These are phyloP conservation scores for Oceanodroma tethys DNA, from an alignment of 2,113 vertebrate genomes.

Conservation along the genomic window DNA sequence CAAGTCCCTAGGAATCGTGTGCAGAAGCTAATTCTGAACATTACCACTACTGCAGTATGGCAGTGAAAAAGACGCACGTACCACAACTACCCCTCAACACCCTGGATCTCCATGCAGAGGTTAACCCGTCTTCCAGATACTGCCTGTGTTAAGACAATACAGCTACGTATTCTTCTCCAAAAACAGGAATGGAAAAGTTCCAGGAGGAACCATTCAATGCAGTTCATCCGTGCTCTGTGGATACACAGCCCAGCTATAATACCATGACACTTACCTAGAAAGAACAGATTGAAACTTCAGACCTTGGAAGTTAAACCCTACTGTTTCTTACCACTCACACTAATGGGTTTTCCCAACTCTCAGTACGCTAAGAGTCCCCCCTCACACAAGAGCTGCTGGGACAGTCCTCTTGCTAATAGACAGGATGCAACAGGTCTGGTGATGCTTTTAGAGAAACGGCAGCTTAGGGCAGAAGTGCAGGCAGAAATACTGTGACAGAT, in stretches of 20 bases:
- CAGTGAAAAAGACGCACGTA: neutral
- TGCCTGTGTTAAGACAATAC: neutral
- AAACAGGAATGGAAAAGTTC: neutral
- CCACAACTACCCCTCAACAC: neutral
- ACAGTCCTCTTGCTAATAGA: neutral
- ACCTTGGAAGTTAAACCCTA: neutral
- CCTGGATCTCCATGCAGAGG: neutral
- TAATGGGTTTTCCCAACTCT: neutral
- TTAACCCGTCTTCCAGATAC: neutral
- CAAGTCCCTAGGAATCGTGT: neutral
- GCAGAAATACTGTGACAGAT: neutral
- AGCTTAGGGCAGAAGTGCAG: neutral
- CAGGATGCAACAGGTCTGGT: neutral
- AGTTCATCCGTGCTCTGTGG: neutral
- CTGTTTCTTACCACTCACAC: neutral
- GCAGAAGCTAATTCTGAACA: conserved; percentile 10
- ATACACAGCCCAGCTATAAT: neutral
- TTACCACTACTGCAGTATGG: neutral
- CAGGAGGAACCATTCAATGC: neutral
- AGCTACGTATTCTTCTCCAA: neutral
- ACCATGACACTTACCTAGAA: neutral
- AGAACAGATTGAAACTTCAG: neutral
- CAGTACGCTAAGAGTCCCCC: too few relatives aligned
- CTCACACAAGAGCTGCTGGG: neutral
- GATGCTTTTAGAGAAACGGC: neutral